A percentile compares a stretch with the other conserved stretches of the same genome.
phyloP scores from a whole-genome alignment of 2,888 invertebrate genomes.

The Drosophila recens region DNA sequence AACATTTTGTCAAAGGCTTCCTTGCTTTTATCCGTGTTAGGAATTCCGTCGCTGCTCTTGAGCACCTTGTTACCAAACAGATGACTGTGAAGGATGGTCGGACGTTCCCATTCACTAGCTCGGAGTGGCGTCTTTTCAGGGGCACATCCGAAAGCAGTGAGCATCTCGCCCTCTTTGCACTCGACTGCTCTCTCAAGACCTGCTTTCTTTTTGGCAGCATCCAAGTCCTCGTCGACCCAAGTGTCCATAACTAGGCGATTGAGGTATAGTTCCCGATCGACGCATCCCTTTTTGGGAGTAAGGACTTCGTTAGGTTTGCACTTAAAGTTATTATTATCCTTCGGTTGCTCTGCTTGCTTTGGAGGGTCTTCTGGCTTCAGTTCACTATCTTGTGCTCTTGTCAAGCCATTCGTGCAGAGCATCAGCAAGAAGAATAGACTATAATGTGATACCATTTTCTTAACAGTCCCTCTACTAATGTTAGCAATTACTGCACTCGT shows the following conservation, averaged over 20 bases:
- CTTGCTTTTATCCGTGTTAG: background rate
- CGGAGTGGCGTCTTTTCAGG: background rate
- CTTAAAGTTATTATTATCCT: no score
- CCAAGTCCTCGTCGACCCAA: slow-evolving; percentile 38
- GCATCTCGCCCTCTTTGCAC: slow-evolving; percentile 25
- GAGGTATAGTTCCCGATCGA: slow-evolving; percentile 26
- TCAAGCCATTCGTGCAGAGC: background rate
- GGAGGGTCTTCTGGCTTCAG: background rate
- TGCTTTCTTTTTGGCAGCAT: background rate
- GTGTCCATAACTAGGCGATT: background rate
- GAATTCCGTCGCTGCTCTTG: background rate
- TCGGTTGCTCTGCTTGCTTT: background rate
- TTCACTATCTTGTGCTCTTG: background rate
- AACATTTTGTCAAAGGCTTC: background rate
- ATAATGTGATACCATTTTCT: slow-evolving; percentile 3
- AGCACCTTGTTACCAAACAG: slow-evolving; percentile 23
- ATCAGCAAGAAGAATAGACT: background rate
- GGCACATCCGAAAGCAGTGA: slow-evolving; percentile 32
- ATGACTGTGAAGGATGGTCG: background rate
- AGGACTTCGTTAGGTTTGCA: slow-evolving; percentile 40
- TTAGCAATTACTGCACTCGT: background rate
- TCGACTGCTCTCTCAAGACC: background rate
- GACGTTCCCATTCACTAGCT: background rate
- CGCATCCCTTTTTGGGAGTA: slow-evolving; percentile 35
- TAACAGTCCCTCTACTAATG: background rate